Evolutionary conservation across 1,140 invertebrate species (phyloP), one percentile per base, ranked within the genome.

Genomic region (Bombus cullumanus): DNA sequence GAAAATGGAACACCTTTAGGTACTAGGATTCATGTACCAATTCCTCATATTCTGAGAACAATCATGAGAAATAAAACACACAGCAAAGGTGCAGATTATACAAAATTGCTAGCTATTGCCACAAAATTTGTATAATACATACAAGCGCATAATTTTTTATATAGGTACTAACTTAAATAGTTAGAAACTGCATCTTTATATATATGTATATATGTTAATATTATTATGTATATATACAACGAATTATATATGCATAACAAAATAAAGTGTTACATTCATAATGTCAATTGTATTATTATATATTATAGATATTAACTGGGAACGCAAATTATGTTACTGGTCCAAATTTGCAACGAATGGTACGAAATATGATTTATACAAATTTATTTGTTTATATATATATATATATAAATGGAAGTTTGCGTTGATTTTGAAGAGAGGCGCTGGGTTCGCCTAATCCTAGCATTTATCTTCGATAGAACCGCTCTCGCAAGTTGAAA

Each of bases 1-100:
- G 98, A 99, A 91, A 98, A 97, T 94, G 99, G 98, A 88, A 97
- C 96, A 39, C 99, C 99, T 1, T 94, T 99, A 22, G 99, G 99
- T 41, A 99, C 98, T 8, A 96, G 99, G 86, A 99, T 99, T 88
- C 97, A 98, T 92, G 98, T 98, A 25, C 99, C 99, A 1, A 98
- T 99, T 88, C 99, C 99, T 12, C 97, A 98, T 8, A 96, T 98
- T 73, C 95, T 99, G n/a, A 96, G 99, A 83, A 98, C 97, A 13
- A 97, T 98, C 82, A 95, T 98, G 15, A 98, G 98, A 95, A 96
- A 98, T 89, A 97, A 97, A 92, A 98, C 97, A 0, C 95, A 97
- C 80, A 95, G 96, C 0, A 99, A 99, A 95, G 97, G 98, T 72
- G 97, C 98, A 22, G 98, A 99, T 95, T 99, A 99, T 93, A 98